Base-by-base conservation (phyloP, 1,140 invertebrate genomes). In the Sweltsa coloradensis region DNA sequence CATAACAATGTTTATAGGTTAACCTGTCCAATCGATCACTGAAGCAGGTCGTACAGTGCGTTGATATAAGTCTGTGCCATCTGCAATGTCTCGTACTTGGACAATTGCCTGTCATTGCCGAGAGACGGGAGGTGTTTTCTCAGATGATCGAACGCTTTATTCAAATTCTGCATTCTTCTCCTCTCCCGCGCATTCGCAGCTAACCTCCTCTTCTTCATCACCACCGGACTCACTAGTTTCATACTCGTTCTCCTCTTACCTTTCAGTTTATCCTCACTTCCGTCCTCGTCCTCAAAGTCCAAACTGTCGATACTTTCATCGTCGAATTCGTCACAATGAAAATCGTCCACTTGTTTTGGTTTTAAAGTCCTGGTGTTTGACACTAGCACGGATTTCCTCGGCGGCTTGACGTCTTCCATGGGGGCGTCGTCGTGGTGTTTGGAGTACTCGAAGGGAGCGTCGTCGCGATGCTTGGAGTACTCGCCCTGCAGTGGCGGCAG, bases 1-100 rank as follows among this genome's bases (percentile, higher is more conserved):
- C n/a, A n/a, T n/a, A n/a, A n/a, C n/a, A n/a, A n/a, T n/a, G n/a
- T n/a, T n/a, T n/a, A n/a, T n/a, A n/a, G n/a, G n/a, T n/a, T n/a
- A n/a, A n/a, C n/a, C n/a, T n/a, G n/a, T n/a, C n/a, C n/a, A n/a
- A n/a, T 21, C 21, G 4, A 14, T 47, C 36, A 76, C 53, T 83
- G 79, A 13, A 92, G 65, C 6, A 95, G 66, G 60, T 94, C 89
- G 56, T 86, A 84, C 6, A 97, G 68, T 0, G 89, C 89, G 0
- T 79, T 78, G 51, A 97, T 97, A 61, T 97, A 97, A 0, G 85
- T 90, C 60, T 97, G 93, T 0, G 94, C 94, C 92, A 96, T 96
- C 69, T 97, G 91, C 1, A 98, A 69, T 0, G 93, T 97, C 64
- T 97, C 94, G 64, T 93, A 97, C 62, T 98, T 98, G 19, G 91